Evolutionary conservation across 2,113 vertebrate genomes (phyloP).

Genomic region (Serinus canaria): DNA sequence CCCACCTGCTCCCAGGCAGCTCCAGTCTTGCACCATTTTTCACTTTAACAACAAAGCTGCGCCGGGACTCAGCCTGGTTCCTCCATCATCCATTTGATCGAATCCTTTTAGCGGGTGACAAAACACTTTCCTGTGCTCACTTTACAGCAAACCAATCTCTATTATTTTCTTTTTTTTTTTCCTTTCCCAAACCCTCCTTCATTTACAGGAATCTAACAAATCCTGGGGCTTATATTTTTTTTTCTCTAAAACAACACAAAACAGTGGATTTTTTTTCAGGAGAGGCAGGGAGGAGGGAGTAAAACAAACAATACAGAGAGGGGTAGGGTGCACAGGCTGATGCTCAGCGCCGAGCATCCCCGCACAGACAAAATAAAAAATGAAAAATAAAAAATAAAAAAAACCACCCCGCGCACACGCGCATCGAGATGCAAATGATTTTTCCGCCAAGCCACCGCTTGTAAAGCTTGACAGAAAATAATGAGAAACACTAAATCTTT

Average conservation of each 20-base stretch:
- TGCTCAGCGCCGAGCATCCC: conserved; percentile 10
- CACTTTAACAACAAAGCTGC: background rate
- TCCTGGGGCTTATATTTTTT: background rate
- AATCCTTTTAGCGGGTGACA: conserved; percentile 37
- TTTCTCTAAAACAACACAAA: background rate
- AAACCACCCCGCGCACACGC: background rate
- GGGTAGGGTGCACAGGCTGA: conserved; percentile 44
- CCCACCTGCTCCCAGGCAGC: background rate
- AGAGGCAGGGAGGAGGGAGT: background rate
- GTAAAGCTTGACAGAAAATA: conserved; percentile 99
- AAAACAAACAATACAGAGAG: background rate
- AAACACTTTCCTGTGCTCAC: conserved; percentile 31
- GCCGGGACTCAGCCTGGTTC: background rate
- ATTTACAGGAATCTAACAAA: background rate
- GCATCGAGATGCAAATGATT: conserved; percentile 89
- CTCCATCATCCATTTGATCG: background rate
- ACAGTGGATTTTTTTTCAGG: background rate
- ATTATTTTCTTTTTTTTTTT: background rate
- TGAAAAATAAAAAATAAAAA: background rate
- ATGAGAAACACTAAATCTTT: conserved; percentile 99
- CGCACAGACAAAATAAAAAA: background rate
- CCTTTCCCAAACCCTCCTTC: background rate
- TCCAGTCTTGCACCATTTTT: background rate
- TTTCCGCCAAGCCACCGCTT: conserved; percentile 84
- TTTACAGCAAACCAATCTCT: conserved; percentile 17